Conservation (phyloP, 92 coral and sea anemone genomes). For the Bergia sp. region DNA sequence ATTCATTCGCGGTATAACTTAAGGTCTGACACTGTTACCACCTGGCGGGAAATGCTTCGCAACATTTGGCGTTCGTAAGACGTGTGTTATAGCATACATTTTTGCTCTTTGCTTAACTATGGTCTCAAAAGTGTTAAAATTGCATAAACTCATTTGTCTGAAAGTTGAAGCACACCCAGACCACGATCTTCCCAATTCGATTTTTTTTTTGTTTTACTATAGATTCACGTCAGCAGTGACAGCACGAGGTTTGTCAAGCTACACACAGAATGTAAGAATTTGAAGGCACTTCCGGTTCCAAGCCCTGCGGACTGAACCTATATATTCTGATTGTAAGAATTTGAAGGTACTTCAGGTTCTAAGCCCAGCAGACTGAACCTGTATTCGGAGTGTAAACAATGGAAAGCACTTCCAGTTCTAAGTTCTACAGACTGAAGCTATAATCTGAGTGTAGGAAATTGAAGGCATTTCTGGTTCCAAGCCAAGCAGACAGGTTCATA, state of each 20-base stretch:
- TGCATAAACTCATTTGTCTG: too few species aligned
- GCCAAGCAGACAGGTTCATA: too few species aligned
- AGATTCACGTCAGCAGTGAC: slow-evolving; percentile 36
- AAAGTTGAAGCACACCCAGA: too few species aligned
- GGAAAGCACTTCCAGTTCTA: slow-evolving; percentile 23
- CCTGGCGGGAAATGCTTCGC: too few species aligned
- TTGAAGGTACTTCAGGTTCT: slow-evolving; percentile 25
- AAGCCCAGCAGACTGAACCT: not conserved
- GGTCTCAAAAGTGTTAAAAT: too few species aligned
- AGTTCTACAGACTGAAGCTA: not conserved
- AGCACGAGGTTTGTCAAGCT: slow-evolving; percentile 33
- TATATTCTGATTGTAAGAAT: not conserved
- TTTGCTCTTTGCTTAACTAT: too few species aligned
- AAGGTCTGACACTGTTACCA: too few species aligned
- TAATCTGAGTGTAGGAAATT: not conserved
- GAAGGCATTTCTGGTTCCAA: not conserved
- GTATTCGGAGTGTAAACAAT: not conserved
- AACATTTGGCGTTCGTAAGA: too few species aligned
- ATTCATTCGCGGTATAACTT: not conserved
- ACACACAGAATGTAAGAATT: slow-evolving; percentile 35
- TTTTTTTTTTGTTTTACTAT: not conserved
- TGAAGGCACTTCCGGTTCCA: slow-evolving; percentile 29
- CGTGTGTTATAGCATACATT: too few species aligned
- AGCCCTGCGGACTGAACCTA: not conserved
- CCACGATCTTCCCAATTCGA: not conserved